These are phyloP conservation scores for Calyptomena viridis DNA, from an alignment of 2,113 vertebrate species.

Conservation along the genomic window DNA sequence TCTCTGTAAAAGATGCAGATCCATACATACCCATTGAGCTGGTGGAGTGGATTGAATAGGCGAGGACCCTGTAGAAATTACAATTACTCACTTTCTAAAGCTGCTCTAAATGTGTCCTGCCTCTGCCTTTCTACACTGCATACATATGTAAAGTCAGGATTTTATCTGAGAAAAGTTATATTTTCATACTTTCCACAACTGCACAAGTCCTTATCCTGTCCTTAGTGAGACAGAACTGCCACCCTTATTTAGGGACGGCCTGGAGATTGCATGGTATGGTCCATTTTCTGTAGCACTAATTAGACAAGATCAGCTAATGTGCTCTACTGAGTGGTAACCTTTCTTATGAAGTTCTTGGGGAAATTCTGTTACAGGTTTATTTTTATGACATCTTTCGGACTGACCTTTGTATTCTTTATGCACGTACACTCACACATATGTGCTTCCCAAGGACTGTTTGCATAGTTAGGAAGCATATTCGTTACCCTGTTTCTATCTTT, in stretches of 20 bases:
- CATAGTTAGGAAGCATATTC: not conserved
- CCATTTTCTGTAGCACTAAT: not conserved
- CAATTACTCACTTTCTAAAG: not conserved
- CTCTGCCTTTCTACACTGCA: not conserved
- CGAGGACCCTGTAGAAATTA: not conserved
- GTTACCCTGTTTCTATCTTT: not conserved
- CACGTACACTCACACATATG: no score
- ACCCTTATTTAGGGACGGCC: not conserved
- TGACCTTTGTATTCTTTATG: not conserved
- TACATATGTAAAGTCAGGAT: not conserved
- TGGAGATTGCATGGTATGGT: not conserved
- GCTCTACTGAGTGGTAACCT: not conserved
- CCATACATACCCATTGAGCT: not conserved
- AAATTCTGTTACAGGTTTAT: not conserved
- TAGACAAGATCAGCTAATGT: not conserved
- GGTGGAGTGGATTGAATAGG: not conserved
- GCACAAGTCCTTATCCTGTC: not conserved
- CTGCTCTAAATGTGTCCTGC: not conserved
- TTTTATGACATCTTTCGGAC: not conserved
- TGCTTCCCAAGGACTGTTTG: not conserved
- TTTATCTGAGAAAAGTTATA: not conserved
- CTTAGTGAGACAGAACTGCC: not conserved
- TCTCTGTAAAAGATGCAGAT: not conserved
- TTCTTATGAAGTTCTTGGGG: not conserved
- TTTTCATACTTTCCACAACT: not conserved